These are phyloP conservation scores for Papilio polyxenes DNA, from an alignment of 1,140 invertebrate genomes.

Conservation along the genomic window DNA sequence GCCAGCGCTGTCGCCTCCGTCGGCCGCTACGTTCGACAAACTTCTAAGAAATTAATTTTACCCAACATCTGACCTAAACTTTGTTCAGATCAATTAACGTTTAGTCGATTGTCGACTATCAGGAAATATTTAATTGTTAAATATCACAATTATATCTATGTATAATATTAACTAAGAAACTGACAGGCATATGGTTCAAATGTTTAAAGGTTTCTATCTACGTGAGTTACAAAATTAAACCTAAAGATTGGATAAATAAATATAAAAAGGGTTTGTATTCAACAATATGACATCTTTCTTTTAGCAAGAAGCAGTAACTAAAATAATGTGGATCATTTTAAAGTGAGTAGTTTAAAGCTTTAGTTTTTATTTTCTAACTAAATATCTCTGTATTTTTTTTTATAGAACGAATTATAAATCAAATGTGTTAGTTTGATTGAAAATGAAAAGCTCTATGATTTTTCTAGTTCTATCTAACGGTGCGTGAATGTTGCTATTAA, in stretches of 20 bases:
- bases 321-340: too few relatives aligned
- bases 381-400: not conserved
- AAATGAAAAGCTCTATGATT: conserved; percentile 8
- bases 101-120: not conserved
- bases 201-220: not conserved
- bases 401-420: not conserved
- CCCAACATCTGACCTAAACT: not conserved
- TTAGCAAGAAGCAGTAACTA: too few relatives aligned
- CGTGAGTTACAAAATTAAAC: too few relatives aligned
- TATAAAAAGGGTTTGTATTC: too few relatives aligned
- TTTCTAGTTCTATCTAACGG: not conserved
- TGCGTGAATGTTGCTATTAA: conserved; percentile 16
- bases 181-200: not conserved
- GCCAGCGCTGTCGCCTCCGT: not conserved
- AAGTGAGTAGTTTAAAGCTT: too few relatives aligned
- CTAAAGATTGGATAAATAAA: too few relatives aligned
- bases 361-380: too few relatives aligned
- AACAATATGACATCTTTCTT: not conserved
- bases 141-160: not conserved
- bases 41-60: conserved; percentile 15
- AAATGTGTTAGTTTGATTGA: not conserved
- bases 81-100: not conserved
- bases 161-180: not conserved
- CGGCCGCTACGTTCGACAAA: not conserved
- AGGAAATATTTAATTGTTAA: not conserved